phyloP scores from a whole-genome alignment of 2,113 vertebrate genomes.

The Phalacrocorax carbo region DNA sequence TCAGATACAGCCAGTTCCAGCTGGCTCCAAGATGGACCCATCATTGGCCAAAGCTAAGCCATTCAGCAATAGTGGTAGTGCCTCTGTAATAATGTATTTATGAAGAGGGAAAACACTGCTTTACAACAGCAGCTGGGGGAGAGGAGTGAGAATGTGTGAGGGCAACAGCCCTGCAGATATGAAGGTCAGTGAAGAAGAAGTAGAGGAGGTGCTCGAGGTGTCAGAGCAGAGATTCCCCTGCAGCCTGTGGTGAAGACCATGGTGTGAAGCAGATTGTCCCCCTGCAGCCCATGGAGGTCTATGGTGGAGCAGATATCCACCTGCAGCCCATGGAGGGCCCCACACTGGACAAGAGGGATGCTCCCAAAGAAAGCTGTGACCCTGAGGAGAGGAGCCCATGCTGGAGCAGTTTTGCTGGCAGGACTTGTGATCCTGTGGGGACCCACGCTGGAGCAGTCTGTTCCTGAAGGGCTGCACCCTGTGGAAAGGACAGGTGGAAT shows the following conservation, averaged over 20 bases:
- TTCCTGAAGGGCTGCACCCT: neutral
- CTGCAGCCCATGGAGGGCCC: neutral
- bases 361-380: neutral
- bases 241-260: neutral
- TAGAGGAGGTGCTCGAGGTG: neutral
- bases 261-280: neutral
- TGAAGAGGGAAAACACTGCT: neutral
- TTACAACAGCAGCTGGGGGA: neutral
- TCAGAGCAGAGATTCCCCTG: neutral
- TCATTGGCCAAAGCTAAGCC: neutral
- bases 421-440: too few species aligned
- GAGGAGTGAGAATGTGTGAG: neutral
- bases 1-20: neutral
- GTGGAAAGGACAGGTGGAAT: neutral
- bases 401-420: neutral
- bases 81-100: neutral
- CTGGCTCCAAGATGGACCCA: fast-evolving
- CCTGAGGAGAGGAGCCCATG: neutral
- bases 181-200: neutral
- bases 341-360: neutral
- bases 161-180: neutral
- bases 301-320: neutral
- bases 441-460: neutral
- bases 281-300: neutral
- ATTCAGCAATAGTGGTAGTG: neutral